Evolutionary conservation across 2,797 vertebrate genomes (phyloP), one percentile per base, ranked within the genome.

Genomic region (Syncerus caffer): DNA sequence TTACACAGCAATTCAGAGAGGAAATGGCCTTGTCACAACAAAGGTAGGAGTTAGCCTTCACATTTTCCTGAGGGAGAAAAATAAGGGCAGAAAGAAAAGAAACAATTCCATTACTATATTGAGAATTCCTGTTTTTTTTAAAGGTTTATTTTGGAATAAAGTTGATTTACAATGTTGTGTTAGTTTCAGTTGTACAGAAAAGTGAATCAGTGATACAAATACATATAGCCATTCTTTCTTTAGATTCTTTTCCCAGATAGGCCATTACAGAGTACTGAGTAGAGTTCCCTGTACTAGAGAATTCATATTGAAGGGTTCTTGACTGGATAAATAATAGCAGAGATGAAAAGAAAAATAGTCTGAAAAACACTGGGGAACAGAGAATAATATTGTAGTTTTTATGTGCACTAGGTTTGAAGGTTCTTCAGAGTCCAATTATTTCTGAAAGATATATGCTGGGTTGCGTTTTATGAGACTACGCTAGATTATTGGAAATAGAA

Each of bases 401-500:
- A 90, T 67, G 7, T 76, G 60, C 93, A 53, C 14, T 4, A 74
- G n/a, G 23, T 85, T 95, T 93, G 85, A 78, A 97, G 96, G 90
- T 71, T 84, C 21, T 79, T 95, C 42, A 45, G 93, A 92, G 85
- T 90, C 31, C 50, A 90, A n/a, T 94, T 96, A 97, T 74, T 96
- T 96, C 67, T 98, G 51, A 92, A 94, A 91, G 93, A 94, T 76
- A 47, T 38, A 84, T 92, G 21, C 42, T 94, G 67, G 15, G 42
- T 88, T 94, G 58, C 14, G 60, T 95, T 85, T 97, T 89, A 90
- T 83, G 38, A 91, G 38, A 42, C 29, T 80, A 71, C 14, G 12
- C 67, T 93, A 86, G 90, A 53, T 82, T 93, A 45, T 64, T 96
- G 15, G 38, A 84, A 89, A 94, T 8, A 47, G 50, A 7, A 89